Conservation (phyloP, 2,113 vertebrate genomes). For the Microcebus jonahi region DNA sequence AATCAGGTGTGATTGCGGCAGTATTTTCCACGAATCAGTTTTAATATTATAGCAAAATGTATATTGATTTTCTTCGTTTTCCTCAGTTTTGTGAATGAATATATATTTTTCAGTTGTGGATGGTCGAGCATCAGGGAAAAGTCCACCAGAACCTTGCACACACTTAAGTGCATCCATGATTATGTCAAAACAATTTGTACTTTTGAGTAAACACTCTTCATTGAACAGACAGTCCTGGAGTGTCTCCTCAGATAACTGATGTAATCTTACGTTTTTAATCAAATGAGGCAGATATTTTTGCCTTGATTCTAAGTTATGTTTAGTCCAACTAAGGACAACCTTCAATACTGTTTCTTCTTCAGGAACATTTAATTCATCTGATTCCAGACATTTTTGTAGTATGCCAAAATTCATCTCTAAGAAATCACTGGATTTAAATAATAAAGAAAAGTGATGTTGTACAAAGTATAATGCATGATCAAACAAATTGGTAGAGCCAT, state of each 20-base stretch:
- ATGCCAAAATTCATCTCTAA: conserved; percentile 93
- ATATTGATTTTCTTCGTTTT: conserved; percentile 89
- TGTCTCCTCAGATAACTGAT: conserved; percentile 91
- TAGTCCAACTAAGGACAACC: conserved; percentile 92
- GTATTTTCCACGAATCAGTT: conserved; percentile 92
- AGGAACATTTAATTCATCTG: conserved; percentile 90
- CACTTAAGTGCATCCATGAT: conserved; percentile 87
- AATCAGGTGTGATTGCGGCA: conserved; percentile 87
- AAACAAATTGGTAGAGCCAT: conserved; percentile 91
- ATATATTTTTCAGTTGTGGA: conserved; percentile 96
- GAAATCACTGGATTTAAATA: conserved; percentile 92
- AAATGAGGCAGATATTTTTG: conserved; percentile 88
- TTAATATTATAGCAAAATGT: conserved; percentile 96
- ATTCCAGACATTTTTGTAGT: conserved; percentile 90
- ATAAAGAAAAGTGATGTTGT: conserved; percentile 89
- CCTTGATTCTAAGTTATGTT: conserved; percentile 87
- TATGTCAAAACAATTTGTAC: conserved; percentile 85
- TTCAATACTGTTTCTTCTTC: conserved; percentile 92
- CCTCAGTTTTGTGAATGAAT: conserved; percentile 97
- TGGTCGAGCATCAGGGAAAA: conserved; percentile 93
- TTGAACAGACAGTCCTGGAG: conserved; percentile 86
- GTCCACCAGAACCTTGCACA: conserved; percentile 87
- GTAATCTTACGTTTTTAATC: conserved; percentile 91
- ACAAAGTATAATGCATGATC: conserved; percentile 91
- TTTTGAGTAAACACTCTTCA: conserved; percentile 86